Evolutionary conservation across 2,797 vertebrate species (phyloP), one percentile per base, ranked within the genome.

Genomic region (Enteromius argenteus): DNA sequence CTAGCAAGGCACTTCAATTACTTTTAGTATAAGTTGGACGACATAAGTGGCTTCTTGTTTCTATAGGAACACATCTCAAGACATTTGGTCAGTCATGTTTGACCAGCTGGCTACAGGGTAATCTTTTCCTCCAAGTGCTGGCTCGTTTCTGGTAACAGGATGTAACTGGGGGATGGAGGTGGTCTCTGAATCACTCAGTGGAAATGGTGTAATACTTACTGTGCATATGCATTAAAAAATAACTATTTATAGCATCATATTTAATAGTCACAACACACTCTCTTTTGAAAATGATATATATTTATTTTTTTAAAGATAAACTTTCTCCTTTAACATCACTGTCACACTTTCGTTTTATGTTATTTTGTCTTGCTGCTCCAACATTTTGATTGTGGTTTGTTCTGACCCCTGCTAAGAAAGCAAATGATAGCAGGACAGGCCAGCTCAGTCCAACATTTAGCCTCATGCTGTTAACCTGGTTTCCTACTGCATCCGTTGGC

Each of bases 101-200:
- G 81, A 74, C 58, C 75, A 85, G 64, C 81, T 80, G 84, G 21
- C 42, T 42, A 39, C 8, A 10, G 49, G 49, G 49, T 71, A n/a
- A 21, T 73, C 30, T 75, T 46, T 69, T 23, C 53, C 49, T 37
- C 30, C 49, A 37, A 35, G 44, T 32, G 23, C 15, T 72, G 8
- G 46, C 30, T 58, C 23, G 21, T 58, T 37, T 76, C 51, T 39
- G 49, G 13, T 39, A 53, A 56, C 30, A 58, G 51, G 51, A 58
- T 23, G 51, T 58, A 15, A 58, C 32, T 37, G 51, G 73, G 71
- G 44, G 6, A 56, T 37, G 51, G 32, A 58, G 32, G 51, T 23
- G 21, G 30, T 58, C 3, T 37, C 51, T 56, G 6, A 56, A 56
- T 75, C 11, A 23, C 21, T 23, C 13, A 37, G 21, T 37, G 19